Base-by-base conservation (phyloP, 2,888 invertebrate genomes). In the Cephus pulcher region DNA sequence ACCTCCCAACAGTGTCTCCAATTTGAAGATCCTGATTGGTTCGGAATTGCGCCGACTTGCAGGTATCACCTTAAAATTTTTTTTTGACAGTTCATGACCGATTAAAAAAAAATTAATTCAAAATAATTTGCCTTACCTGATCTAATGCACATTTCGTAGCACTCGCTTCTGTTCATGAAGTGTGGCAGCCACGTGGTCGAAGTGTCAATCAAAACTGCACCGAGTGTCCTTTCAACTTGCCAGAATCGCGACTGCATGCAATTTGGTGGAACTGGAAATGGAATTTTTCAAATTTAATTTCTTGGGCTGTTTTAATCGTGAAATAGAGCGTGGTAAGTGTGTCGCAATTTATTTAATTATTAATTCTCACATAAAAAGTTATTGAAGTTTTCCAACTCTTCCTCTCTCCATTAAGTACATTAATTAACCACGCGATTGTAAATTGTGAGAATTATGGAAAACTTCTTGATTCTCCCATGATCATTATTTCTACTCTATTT, bases 181-280 rank as follows among this genome's bases (percentile, higher is more conserved):
- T 93, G 92, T 2, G 94, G 90, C 79, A 96, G 91, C 85, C 93
- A 94, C 82, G 94, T 93, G 76, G 94, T 93, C 81, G 94, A 94
- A 83, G 95, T 94, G 23, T 95, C 95, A 78, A 96, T 93, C 84
- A 97, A 91, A 84, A 95, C 94, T 84, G 95, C 95, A 15, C 97
- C 96, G 12, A 96, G 95, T 76, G 95, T 95, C 85, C 94, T 93
- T 87, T 97, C 97, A 76, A 96, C 92, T 37, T 95, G 93, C 97
- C 97, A 97, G 85, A 95, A 93, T 79, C 95, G 94, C 12, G 92
- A 90, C 75, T 78, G 77, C 15, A 93, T 92, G 89, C 96, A 96
- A 73, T 85, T 88, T 35, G 87, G 84, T 73, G 94, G 93, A 84
- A 94, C 94, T 94, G 80, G 34, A 82, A 83, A 23, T 56, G 23